Conservation (phyloP, 30 jellyfish, hydroid and myxozoan genomes). For the Pseudorhiza aurosa region DNA sequence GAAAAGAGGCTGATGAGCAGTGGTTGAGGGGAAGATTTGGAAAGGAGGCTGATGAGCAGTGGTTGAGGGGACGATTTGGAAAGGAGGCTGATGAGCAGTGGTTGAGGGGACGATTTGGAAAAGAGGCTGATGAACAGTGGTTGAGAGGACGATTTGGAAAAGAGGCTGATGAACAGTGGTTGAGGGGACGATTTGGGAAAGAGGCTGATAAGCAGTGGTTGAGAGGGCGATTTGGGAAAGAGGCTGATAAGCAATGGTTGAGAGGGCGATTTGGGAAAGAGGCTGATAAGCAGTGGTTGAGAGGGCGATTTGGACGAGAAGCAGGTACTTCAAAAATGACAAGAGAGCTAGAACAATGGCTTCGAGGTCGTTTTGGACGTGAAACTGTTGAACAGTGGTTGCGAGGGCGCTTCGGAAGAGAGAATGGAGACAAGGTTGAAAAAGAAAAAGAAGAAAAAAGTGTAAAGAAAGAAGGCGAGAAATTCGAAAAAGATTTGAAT, state of each 20-base stretch:
- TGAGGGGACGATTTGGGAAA: slow-evolving; percentile 61
- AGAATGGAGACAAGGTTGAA: slow-evolving; percentile 7
- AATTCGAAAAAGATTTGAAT: slow-evolving; percentile 11
- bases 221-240: slow-evolving; percentile 68
- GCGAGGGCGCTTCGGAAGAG: slow-evolving; percentile 54
- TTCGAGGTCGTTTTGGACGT: slow-evolving; percentile 80
- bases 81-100: slow-evolving; percentile 72
- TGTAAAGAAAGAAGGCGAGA: slow-evolving; percentile 29
- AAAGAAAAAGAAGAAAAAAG: neutral
- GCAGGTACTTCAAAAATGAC: neutral
- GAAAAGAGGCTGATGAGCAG: slow-evolving; percentile 75
- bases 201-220: slow-evolving; percentile 54
- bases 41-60: slow-evolving; percentile 77
- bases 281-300: slow-evolving; percentile 39
- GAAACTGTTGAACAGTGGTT: slow-evolving; percentile 67
- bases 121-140: slow-evolving; percentile 70
- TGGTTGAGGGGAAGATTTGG: slow-evolving; percentile 91
- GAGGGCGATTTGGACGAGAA: slow-evolving; percentile 72
- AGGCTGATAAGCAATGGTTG: slow-evolving; percentile 47
- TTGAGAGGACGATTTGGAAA: slow-evolving; percentile 74
- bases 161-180: slow-evolving; percentile 68
- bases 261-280: slow-evolving; percentile 60
- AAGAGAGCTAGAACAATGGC: slow-evolving; percentile 54
- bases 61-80: slow-evolving; percentile 82
- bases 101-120: slow-evolving; percentile 83